Conservation (phyloP, 2,888 invertebrate genomes). For the Latrodectus hesperus region DNA sequence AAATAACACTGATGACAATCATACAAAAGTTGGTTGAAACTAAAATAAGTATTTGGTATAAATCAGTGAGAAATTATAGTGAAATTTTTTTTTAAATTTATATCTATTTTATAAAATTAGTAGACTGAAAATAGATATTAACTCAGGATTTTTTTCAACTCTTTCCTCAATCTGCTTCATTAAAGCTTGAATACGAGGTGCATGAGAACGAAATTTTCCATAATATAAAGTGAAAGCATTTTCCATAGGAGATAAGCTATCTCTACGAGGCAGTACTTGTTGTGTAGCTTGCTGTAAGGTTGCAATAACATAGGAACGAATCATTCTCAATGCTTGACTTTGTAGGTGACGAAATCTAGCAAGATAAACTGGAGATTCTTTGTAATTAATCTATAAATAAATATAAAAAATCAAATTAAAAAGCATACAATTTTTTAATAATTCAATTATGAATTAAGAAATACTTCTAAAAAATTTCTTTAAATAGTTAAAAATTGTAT, state of each 20-base stretch:
- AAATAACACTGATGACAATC: slow-evolving; percentile 91
- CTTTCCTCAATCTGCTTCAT: slow-evolving; percentile 88
- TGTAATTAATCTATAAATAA: slow-evolving; percentile 83
- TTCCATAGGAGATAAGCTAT: slow-evolving; percentile 73
- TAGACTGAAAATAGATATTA: neutral
- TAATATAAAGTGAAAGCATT: slow-evolving; percentile 87
- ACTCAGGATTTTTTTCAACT: slow-evolving; percentile 84
- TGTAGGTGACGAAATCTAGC: slow-evolving; percentile 90
- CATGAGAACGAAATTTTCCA: slow-evolving; percentile 95
- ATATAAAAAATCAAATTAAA: neutral
- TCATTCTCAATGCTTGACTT: slow-evolving; percentile 85
- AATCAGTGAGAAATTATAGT: neutral
- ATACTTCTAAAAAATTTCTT: neutral
- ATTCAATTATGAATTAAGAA: neutral
- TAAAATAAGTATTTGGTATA: slow-evolving; percentile 72
- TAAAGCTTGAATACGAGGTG: slow-evolving; percentile 87
- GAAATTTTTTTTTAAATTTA: neutral
- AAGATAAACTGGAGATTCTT: slow-evolving; percentile 87
- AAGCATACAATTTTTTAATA: neutral
- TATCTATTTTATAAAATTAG: neutral
- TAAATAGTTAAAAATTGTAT: neutral
- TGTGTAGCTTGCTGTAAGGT: slow-evolving; percentile 87
- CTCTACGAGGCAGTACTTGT: slow-evolving; percentile 78
- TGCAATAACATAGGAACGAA: slow-evolving; percentile 86
- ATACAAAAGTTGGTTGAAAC: slow-evolving; percentile 82